Evolutionary conservation across 2,113 vertebrate species (phyloP).

Genomic region (Caranx melampygus): DNA sequence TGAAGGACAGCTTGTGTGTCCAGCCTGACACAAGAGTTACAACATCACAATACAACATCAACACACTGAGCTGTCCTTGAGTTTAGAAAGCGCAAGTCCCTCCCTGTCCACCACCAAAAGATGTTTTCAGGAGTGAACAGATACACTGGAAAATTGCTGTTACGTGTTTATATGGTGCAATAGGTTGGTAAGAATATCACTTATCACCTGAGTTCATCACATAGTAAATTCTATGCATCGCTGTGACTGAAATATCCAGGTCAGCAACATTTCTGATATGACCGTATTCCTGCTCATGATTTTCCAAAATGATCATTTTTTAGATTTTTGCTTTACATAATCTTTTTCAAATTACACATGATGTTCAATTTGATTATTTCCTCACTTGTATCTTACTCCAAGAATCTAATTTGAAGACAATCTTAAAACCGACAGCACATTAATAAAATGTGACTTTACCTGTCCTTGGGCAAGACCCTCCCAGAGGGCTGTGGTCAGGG

Average conservation of each 20-base stretch:
- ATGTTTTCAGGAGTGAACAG: neutral
- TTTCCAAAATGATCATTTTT: neutral
- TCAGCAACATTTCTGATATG: neutral
- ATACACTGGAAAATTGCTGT: neutral
- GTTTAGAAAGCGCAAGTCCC: too few relatives aligned
- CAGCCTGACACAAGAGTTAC: too few relatives aligned
- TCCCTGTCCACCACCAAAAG: too few relatives aligned
- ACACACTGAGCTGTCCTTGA: too few relatives aligned
- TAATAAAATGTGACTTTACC: conserved; percentile 66
- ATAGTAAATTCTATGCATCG: neutral
- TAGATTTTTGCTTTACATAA: neutral
- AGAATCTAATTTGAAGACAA: neutral
- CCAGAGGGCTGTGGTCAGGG: conserved; percentile 87
- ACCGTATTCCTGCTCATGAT: neutral
- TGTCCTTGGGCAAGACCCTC: conserved; percentile 71
- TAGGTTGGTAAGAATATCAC: neutral
- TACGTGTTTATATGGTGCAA: neutral
- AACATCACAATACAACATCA: too few relatives aligned
- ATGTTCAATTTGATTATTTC: too few relatives aligned
- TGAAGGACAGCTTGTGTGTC: too few relatives aligned
- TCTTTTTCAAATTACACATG: neutral
- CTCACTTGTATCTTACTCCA: neutral
- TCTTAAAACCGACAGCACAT: neutral
- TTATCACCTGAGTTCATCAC: neutral
- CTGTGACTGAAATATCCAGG: neutral